Percentiles rank a stretch among this genome's conserved stretches.
phyloP scores from a whole-genome alignment of 2,797 vertebrate genomes.

The Oreonectes daqikongensis region DNA sequence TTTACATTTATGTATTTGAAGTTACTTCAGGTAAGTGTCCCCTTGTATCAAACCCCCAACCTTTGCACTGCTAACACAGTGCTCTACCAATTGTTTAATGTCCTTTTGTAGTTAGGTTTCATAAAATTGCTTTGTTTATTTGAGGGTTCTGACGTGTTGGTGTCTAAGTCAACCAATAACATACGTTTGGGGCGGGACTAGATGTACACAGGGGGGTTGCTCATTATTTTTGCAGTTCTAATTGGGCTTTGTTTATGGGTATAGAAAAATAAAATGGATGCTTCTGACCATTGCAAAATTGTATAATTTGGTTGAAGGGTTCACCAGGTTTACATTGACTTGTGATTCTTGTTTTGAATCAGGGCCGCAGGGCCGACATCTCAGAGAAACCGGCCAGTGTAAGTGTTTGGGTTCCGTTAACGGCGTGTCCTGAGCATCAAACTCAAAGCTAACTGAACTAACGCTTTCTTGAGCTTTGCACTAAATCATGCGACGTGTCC shows the following conservation, averaged over 20 bases:
- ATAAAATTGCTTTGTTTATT: not conserved
- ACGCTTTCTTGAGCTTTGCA: conserved; percentile 43
- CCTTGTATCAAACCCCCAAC: too few relatives aligned
- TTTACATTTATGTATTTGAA: not conserved
- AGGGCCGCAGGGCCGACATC: conserved; percentile 47
- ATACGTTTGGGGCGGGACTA: too few relatives aligned
- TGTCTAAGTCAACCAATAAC: too few relatives aligned
- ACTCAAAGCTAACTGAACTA: conserved; percentile 34
- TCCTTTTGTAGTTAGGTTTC: not conserved
- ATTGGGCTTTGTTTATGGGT: too few relatives aligned
- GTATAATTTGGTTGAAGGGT: not conserved
- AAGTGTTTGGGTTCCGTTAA: conserved; percentile 46
- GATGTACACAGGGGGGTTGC: too few relatives aligned
- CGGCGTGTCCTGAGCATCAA: not conserved
- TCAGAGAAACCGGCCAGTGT: conserved; percentile 44
- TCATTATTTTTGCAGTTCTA: too few relatives aligned
- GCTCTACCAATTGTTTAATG: not conserved
- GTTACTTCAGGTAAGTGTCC: too few relatives aligned
- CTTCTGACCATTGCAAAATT: too few relatives aligned
- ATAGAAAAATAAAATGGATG: too few relatives aligned
- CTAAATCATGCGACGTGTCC: conserved; percentile 23
- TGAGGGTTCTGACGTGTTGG: too few relatives aligned
- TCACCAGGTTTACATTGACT: conserved; percentile 1
- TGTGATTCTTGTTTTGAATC: conserved; percentile 56
- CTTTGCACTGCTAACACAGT: too few relatives aligned